Base-by-base conservation (phyloP, 1,140 invertebrate genomes). In the Drosophila miranda region DNA sequence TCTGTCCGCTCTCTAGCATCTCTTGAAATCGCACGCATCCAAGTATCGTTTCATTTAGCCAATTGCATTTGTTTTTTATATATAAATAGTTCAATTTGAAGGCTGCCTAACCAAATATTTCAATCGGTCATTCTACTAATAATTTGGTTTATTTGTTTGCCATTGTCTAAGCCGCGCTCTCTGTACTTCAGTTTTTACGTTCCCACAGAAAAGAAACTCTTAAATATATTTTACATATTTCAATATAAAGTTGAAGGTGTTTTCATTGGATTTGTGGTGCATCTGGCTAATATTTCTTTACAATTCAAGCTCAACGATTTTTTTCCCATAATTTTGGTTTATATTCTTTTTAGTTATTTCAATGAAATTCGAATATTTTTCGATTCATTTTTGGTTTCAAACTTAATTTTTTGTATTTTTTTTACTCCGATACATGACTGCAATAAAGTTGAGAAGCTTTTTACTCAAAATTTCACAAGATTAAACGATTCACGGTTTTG, bases 1-100 rank as follows among this genome's bases (percentile, higher is more conserved):
- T 14, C 13, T 13, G 34, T 51, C 28, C 14, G 26, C 26, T 51
- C 26, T 41, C n/a, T 38, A 11, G 61, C 69, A 52, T 43, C 49
- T 49, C 62, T 19, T 19, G 19, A 19, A 19, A 73, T 44, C 9
- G 23, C 13, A 26, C 11, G 34, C 34, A 42, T 41, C 13, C 28
- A 54, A 51, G 50, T 45, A 69, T 77, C 30, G 51, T 57, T 19
- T 63, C 48, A 73, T 38, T 21, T 81, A 84, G 80, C 73, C 53
- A 84, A 84, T 73, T 75, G 71, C 75, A 83, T 75, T 68, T 78
- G 26, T 49, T 66, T 73, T 53, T 34, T 49, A 67, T 26, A 41
- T 43, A 67, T 26, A 41, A 28, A 30, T 53, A 68, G 42, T 11
- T 48, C n/a, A 60, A 71, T 68, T 72, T 61, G 56, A 48, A 13